Percentiles rank a stretch among this genome's conserved stretches.
These are phyloP conservation scores for Narcine bancroftii DNA, from an alignment of 2,113 vertebrate species.

Conservation along the genomic window DNA sequence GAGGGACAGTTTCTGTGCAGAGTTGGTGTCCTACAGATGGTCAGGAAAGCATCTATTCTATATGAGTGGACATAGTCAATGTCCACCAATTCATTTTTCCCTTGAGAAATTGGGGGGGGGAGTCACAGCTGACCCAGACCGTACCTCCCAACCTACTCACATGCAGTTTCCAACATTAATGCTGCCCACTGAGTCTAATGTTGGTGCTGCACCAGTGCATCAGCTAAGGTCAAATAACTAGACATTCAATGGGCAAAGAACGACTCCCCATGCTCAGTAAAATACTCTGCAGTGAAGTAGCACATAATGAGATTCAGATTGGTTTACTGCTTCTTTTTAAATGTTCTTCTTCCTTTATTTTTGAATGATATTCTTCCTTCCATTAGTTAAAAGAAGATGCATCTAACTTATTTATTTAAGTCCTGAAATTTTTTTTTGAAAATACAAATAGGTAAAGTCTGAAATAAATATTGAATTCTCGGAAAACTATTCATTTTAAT, in stretches of 20 bases:
- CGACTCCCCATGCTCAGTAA: background rate
- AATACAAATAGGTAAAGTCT: no score
- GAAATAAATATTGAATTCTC: no score
- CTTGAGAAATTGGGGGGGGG: no score
- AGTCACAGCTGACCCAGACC: no score
- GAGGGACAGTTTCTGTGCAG: background rate
- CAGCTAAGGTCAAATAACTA: background rate
- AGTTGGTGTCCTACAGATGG: background rate
- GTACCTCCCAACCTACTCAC: background rate
- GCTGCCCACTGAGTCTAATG: background rate
- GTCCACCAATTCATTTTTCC: background rate
- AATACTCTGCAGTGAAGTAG: background rate
- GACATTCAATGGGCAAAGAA: background rate
- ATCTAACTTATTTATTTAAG: no score
- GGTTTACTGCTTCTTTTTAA: background rate
- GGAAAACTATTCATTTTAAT: no score
- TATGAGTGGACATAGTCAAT: background rate
- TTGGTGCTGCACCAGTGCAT: background rate
- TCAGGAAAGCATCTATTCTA: background rate
- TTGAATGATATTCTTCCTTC: background rate
- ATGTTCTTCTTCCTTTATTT: background rate
- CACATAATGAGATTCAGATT: background rate
- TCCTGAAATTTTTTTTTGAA: no score
- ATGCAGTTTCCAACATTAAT: background rate
- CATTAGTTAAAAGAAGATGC: no score